Conservation (phyloP, 2,888 invertebrate species). For the Spisula subtruncata region DNA sequence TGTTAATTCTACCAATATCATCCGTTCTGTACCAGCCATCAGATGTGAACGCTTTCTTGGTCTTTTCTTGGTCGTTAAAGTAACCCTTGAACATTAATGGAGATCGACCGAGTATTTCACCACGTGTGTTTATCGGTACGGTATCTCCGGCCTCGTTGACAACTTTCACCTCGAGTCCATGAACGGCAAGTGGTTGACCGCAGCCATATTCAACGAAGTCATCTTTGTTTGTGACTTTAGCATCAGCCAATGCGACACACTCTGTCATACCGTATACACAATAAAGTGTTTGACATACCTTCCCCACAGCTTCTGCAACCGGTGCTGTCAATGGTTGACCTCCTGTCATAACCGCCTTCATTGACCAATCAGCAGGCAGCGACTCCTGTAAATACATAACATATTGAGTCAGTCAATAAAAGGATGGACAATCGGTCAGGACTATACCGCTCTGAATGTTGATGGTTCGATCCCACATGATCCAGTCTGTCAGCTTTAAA, state of each 20-base stretch:
- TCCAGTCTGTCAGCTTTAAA: too few relatives aligned
- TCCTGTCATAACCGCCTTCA: not conserved
- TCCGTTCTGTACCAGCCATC: conserved; percentile 55
- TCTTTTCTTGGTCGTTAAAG: conserved; percentile 48
- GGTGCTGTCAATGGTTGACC: conserved; percentile 39
- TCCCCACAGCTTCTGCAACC: not conserved
- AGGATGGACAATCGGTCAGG: too few relatives aligned
- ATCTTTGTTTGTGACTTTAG: not conserved
- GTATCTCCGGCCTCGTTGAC: conserved; percentile 40
- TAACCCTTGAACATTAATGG: conserved; percentile 39
- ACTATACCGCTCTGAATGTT: too few relatives aligned
- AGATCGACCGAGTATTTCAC: conserved; percentile 35
- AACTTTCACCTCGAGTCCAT: conserved; percentile 20
- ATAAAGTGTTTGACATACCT: conserved; percentile 21
- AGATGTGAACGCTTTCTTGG: not conserved
- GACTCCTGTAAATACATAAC: conserved; percentile 2
- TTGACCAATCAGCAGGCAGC: conserved; percentile 30
- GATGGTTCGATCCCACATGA: too few relatives aligned
- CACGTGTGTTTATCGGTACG: conserved; percentile 41
- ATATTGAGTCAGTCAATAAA: not conserved
- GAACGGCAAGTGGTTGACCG: not conserved
- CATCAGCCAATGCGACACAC: not conserved
- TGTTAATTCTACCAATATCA: conserved; percentile 55
- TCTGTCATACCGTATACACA: conserved; percentile 40
- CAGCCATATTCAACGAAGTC: conserved; percentile 27